Percentiles rank a stretch among this genome's conserved stretches.
phyloP scores from a whole-genome alignment of 2,797 vertebrate species.

The Apodemus agrarius region DNA sequence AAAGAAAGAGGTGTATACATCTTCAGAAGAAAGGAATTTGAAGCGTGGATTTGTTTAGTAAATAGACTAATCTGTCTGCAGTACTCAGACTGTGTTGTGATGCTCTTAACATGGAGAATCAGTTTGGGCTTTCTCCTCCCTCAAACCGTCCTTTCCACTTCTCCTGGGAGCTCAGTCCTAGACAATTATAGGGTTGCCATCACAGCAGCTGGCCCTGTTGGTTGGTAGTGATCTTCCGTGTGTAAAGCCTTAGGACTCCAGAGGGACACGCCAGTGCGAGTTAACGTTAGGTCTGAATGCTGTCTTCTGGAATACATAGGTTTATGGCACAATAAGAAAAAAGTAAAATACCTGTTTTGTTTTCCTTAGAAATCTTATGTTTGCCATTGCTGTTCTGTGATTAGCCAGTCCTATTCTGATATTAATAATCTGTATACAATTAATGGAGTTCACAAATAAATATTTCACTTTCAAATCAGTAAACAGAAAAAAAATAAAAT shows the following conservation, averaged over 20 bases:
- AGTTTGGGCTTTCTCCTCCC: background rate
- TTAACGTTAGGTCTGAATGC: constrained; percentile 12
- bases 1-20: background rate
- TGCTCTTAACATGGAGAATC: background rate
- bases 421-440: constrained; percentile 8
- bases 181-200: constrained; percentile 64
- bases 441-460: constrained; percentile 11
- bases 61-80: background rate
- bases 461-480: background rate
- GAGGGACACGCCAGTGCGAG: background rate
- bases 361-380: constrained; percentile 14
- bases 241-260: constrained; percentile 56
- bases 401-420: constrained; percentile 36
- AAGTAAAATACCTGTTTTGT: background rate
- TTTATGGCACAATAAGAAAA: background rate
- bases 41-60: background rate
- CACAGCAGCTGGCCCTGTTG: constrained; percentile 65
- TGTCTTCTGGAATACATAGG: constrained; percentile 6
- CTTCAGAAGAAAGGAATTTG: background rate
- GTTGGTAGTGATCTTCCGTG: constrained; percentile 47
- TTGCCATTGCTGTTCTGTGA: background rate
- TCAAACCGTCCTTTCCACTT: background rate
- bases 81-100: background rate
- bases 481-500: background rate
- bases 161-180: background rate